These are phyloP conservation scores for Gymnosoma rotundatum DNA, from an alignment of 2,888 invertebrate genomes.

Conservation along the genomic window DNA sequence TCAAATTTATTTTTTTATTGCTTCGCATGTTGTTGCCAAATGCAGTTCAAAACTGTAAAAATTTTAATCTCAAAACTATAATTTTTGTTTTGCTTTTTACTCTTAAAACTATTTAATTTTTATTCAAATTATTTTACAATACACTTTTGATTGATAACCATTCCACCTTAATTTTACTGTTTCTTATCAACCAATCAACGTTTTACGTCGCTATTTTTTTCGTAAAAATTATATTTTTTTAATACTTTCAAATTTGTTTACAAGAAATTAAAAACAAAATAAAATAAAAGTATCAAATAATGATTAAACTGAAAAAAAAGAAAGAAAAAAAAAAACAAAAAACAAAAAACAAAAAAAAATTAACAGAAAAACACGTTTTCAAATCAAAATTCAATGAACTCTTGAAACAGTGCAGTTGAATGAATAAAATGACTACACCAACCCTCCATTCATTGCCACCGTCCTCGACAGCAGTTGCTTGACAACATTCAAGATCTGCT, in stretches of 20 bases:
- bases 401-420: slow-evolving; percentile 53
- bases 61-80: too few species aligned
- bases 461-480: slow-evolving; percentile 7
- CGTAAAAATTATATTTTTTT: too few species aligned
- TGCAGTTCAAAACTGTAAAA: too few species aligned
- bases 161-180: background rate
- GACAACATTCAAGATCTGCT: slow-evolving; percentile 47
- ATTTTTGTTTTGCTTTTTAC: too few species aligned
- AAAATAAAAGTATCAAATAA: slow-evolving; percentile 25
- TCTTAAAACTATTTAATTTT: too few species aligned
- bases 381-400: slow-evolving; percentile 67
- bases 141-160: background rate
- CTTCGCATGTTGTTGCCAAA: too few species aligned
- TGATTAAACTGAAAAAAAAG: background rate
- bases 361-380: slow-evolving; percentile 65
- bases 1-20: too few species aligned
- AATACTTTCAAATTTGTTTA: too few species aligned
- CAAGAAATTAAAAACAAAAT: background rate
- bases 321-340: too few species aligned
- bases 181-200: slow-evolving; percentile 2
- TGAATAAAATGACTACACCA: slow-evolving; percentile 29
- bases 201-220: slow-evolving; percentile 53
- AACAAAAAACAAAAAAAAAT: too few species aligned
- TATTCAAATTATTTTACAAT: too few species aligned
- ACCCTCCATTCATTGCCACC: slow-evolving; percentile 6